Evolutionary conservation across 1,140 invertebrate genomes (phyloP).

Genomic region (Pseudachorutes palmiensis): DNA sequence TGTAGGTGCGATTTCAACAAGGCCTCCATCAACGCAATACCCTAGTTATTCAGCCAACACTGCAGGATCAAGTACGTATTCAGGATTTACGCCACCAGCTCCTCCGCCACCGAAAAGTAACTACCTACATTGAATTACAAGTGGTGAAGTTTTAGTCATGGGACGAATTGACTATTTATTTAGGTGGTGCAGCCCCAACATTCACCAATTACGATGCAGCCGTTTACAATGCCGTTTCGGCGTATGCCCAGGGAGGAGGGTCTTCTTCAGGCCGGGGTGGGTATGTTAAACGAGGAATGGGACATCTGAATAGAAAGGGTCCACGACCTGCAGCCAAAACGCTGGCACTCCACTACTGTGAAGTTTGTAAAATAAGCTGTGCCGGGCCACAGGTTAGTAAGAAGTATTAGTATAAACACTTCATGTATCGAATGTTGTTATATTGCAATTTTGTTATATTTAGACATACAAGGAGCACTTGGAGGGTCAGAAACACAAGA

Average conservation of each 20-base stretch:
- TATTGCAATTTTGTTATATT: too few relatives aligned
- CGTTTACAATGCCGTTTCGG: slow-evolving; percentile 83
- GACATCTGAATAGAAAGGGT: slow-evolving; percentile 61
- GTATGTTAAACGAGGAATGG: slow-evolving; percentile 38
- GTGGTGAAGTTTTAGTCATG: not conserved
- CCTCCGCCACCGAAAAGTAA: slow-evolving; percentile 29
- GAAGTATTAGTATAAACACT: too few relatives aligned
- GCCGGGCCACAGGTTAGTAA: slow-evolving; percentile 68
- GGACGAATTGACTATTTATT: not conserved
- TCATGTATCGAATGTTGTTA: too few relatives aligned
- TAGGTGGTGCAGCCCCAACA: not conserved
- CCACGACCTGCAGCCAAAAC: slow-evolving; percentile 62
- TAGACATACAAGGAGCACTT: slow-evolving; percentile 94
- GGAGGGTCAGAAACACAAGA: slow-evolving; percentile 97
- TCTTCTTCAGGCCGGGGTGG: slow-evolving; percentile 16
- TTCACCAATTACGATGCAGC: slow-evolving; percentile 74
- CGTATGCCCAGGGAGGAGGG: slow-evolving; percentile 63
- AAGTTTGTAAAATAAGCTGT: slow-evolving; percentile 96
- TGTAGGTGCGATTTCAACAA: not conserved
- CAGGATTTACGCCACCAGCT: slow-evolving; percentile 40
- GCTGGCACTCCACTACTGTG: slow-evolving; percentile 87
- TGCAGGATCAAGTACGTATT: slow-evolving; percentile 53
- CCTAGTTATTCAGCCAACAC: slow-evolving; percentile 63
- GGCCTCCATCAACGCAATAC: slow-evolving; percentile 56
- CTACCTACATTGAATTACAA: not conserved